Percentiles rank a stretch among this genome's conserved stretches.
phyloP scores from a whole-genome alignment of 2,888 invertebrate species.

The Pseudanteris insignis region DNA sequence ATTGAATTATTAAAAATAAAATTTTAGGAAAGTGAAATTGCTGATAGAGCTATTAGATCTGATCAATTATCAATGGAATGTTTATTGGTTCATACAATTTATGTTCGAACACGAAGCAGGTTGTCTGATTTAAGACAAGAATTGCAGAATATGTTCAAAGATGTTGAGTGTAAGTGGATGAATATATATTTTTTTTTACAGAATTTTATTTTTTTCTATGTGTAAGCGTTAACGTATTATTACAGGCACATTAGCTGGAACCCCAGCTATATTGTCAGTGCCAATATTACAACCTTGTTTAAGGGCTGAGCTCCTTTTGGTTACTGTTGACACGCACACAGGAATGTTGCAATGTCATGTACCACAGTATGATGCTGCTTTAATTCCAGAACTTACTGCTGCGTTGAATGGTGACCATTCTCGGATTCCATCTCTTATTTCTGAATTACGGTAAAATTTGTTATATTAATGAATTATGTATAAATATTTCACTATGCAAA shows the following conservation, averaged over 20 bases:
- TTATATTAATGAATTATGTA: too few relatives aligned
- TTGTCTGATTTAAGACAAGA: slow-evolving; percentile 84
- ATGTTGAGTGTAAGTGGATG: slow-evolving; percentile 75
- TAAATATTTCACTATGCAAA: too few relatives aligned
- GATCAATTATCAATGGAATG: slow-evolving; percentile 96
- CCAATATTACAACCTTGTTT: slow-evolving; percentile 90
- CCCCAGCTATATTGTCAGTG: slow-evolving; percentile 91
- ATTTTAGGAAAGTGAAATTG: slow-evolving; percentile 73
- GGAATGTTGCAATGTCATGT: slow-evolving; percentile 92
- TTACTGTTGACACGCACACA: slow-evolving; percentile 94
- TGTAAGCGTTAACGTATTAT: too few relatives aligned
- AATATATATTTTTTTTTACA: slow-evolving; percentile 37
- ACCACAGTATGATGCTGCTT: slow-evolving; percentile 85
- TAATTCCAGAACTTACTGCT: slow-evolving; percentile 82
- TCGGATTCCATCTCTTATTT: slow-evolving; percentile 74
- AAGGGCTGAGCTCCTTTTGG: slow-evolving; percentile 89
- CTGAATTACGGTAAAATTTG: slow-evolving; percentile 71
- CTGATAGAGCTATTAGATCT: slow-evolving; percentile 82
- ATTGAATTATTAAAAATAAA: too few relatives aligned
- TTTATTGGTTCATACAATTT: slow-evolving; percentile 92
- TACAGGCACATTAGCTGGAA: slow-evolving; percentile 85
- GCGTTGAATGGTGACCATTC: slow-evolving; percentile 80
- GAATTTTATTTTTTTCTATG: slow-evolving; percentile 4
- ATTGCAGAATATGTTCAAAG: slow-evolving; percentile 75
- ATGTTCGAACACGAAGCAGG: slow-evolving; percentile 87